phyloP scores from a whole-genome alignment of 1,140 invertebrate genomes.

The Riptortus pedestris region DNA sequence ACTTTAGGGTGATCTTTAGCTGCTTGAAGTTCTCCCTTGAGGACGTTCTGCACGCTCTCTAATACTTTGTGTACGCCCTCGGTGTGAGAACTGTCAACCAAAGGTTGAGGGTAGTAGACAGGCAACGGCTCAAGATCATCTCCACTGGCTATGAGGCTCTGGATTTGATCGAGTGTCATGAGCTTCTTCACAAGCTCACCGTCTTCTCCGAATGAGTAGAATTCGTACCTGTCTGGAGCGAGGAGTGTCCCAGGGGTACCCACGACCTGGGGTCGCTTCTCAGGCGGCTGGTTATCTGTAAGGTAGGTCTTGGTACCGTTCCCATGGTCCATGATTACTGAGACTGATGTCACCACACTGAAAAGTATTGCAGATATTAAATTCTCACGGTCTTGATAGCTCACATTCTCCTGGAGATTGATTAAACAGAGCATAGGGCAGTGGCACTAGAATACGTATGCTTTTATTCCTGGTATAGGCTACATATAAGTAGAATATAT shows the following conservation, averaged over 20 bases:
- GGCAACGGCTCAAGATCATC: conserved; percentile 33
- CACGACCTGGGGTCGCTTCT: conserved; percentile 34
- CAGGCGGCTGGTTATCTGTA: conserved; percentile 49
- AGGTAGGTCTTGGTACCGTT: conserved; percentile 43
- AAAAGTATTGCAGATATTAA: too few species aligned
- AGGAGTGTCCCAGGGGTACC: conserved; percentile 65
- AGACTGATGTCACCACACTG: conserved; percentile 50
- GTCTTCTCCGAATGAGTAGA: conserved; percentile 70
- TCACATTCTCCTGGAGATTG: too few species aligned
- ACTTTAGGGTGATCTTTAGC: conserved; percentile 47
- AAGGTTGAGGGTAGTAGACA: conserved; percentile 31
- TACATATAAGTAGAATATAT: too few species aligned
- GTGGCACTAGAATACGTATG: too few species aligned
- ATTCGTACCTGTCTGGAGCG: conserved; percentile 67
- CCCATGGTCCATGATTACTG: conserved; percentile 47
- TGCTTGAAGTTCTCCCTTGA: conserved; percentile 62
- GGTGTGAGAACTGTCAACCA: conserved; percentile 36
- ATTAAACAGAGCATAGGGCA: too few species aligned
- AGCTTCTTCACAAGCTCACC: conserved; percentile 67
- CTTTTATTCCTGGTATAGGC: too few species aligned
- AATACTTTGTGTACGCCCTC: conserved; percentile 67
- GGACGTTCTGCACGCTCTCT: conserved; percentile 65
- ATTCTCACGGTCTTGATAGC: too few species aligned
- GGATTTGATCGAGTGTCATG: conserved; percentile 73
- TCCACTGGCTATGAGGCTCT: conserved; percentile 66